Percentiles rank a stretch among this genome's conserved stretches.
phyloP scores from a whole-genome alignment of 1,140 invertebrate species.

The Thaumetopoea pityocampa region DNA sequence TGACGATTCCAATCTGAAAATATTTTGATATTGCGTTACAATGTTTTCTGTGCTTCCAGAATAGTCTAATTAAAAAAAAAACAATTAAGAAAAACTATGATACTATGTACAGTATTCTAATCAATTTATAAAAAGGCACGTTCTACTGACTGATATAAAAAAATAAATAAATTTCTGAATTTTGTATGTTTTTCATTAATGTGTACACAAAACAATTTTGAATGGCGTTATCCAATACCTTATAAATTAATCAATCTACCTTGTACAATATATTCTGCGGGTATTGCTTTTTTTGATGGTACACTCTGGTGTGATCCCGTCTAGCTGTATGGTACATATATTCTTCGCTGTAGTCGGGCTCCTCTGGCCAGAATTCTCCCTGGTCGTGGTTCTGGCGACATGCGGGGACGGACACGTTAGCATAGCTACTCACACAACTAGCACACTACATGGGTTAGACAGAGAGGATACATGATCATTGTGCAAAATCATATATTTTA shows the following conservation, averaged over 20 bases:
- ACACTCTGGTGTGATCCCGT: constrained; percentile 61
- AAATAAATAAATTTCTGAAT: no score
- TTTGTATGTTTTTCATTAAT: no score
- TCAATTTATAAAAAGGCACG: no score
- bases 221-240: no score
- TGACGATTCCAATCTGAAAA: no score
- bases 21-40: no score
- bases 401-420: constrained; percentile 41
- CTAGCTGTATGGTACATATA: constrained; percentile 71
- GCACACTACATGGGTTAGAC: constrained; percentile 27
- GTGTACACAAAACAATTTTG: no score
- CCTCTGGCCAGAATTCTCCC: constrained; percentile 61
- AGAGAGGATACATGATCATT: constrained; percentile 8
- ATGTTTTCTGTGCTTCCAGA: no score
- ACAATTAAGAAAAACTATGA: no score
- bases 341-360: constrained; percentile 66
- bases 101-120: no score
- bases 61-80: no score
- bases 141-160: no score
- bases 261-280: constrained; percentile 68
- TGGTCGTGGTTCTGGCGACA: constrained; percentile 55
- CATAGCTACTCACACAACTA: constrained; percentile 36
- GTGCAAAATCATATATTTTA: neutral
- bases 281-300: constrained; percentile 69
- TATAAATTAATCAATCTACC: constrained; percentile 42